Evolutionary conservation across 2,797 vertebrate genomes (phyloP).

Genomic region (Enoplosus armatus): DNA sequence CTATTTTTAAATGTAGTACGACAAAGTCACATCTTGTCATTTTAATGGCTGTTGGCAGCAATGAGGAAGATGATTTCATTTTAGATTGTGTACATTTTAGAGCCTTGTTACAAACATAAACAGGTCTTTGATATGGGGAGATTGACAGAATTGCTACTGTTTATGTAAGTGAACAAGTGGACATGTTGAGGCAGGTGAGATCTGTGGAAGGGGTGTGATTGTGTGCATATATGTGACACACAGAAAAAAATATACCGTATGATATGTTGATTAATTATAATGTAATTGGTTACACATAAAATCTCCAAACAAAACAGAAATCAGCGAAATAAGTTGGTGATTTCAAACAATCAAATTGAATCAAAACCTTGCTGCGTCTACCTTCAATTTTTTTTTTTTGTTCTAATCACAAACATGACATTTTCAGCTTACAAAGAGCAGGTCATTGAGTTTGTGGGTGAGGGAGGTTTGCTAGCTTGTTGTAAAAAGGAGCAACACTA

Average conservation of each 20-base stretch:
- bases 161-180: constrained; percentile 35
- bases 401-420: not conserved
- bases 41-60: constrained; percentile 15
- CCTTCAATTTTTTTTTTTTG: not conserved
- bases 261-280: not conserved
- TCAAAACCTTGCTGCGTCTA: not conserved
- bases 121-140: not conserved
- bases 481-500: not conserved
- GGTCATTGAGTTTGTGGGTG: constrained; percentile 4
- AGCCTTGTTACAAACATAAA: not conserved
- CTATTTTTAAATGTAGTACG: not conserved
- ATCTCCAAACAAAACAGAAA: not conserved
- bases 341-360: not conserved
- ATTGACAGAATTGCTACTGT: constrained; percentile 32
- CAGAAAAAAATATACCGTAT: too few relatives aligned
- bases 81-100: not conserved
- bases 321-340: too few relatives aligned
- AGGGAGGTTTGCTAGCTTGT: not conserved
- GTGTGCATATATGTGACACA: constrained; percentile 5
- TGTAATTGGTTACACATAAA: not conserved
- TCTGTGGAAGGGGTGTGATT: constrained; percentile 23
- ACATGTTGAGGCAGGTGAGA: constrained; percentile 48
- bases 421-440: constrained; percentile 5
- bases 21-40: constrained; percentile 11
- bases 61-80: not conserved